Evolutionary conservation across 2,888 invertebrate genomes (phyloP).

Genomic region (Hermaeophaga mercurialis): DNA sequence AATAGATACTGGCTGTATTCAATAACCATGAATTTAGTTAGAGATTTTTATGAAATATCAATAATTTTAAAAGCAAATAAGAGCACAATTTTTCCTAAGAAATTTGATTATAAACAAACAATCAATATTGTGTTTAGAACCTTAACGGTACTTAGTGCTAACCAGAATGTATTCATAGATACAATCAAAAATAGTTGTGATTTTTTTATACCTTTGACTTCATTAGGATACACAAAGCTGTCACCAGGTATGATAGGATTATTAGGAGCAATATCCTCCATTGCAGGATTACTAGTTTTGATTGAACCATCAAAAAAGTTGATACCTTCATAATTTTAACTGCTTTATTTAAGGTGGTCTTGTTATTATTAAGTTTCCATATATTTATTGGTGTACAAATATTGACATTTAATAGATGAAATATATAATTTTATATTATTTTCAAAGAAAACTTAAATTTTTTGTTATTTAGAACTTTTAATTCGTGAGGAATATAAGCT

Average conservation of each 20-base stretch:
- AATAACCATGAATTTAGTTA: conserved; percentile 76
- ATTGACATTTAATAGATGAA: no score
- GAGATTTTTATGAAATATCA: conserved; percentile 85
- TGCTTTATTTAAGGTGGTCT: neutral
- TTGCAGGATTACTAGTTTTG: conserved; percentile 77
- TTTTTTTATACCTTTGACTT: conserved; percentile 82
- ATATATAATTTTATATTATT: no score
- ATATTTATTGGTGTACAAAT: neutral
- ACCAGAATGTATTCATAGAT: conserved; percentile 78
- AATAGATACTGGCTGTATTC: conserved; percentile 87
- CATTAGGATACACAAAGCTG: conserved; percentile 77
- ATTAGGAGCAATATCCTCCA: conserved; percentile 80
- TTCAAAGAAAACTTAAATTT: no score
- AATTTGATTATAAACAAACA: conserved; percentile 36
- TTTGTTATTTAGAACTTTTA: no score
- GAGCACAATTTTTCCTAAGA: conserved; percentile 39
- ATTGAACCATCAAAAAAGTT: conserved; percentile 81
- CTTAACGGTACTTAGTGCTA: conserved; percentile 50
- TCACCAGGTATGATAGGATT: conserved; percentile 79
- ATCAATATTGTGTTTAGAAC: conserved; percentile 43
- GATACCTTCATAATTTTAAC: conserved; percentile 59
- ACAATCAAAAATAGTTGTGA: conserved; percentile 86
- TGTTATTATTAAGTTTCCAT: neutral
- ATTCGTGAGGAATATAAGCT: no score
- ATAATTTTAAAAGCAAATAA: conserved; percentile 64